Evolutionary conservation across 1,140 invertebrate genomes (phyloP).

Genomic region (Caenorhabditis tropicalis): DNA sequence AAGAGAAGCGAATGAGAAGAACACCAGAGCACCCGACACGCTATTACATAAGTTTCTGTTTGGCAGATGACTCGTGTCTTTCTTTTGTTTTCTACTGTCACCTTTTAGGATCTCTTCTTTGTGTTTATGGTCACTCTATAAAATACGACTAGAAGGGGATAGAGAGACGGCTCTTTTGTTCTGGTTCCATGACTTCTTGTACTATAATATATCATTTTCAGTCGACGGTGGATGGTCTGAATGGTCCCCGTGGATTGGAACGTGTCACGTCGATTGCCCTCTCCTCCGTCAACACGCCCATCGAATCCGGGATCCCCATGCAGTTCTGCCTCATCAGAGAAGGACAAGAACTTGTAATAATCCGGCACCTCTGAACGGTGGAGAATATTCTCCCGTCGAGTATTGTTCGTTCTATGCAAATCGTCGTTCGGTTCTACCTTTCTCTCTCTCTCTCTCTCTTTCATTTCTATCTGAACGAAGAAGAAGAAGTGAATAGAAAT

Average conservation of each 20-base stretch:
- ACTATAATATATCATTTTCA: slow-evolving; percentile 72
- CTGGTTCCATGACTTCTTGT: not conserved
- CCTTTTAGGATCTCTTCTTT: not conserved
- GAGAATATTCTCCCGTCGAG: slow-evolving; percentile 77
- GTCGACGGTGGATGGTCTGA: slow-evolving; percentile 89
- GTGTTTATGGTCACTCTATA: not conserved
- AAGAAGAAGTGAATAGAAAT: not conserved
- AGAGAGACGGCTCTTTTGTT: not conserved
- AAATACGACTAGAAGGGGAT: not conserved
- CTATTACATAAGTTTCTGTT: slow-evolving; percentile 38
- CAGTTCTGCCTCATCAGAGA: slow-evolving; percentile 73
- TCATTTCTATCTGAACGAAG: slow-evolving; percentile 22
- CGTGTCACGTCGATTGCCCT: slow-evolving; percentile 74
- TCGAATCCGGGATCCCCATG: slow-evolving; percentile 59
- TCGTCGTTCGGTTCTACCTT: not conserved
- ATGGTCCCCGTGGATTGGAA: slow-evolving; percentile 88
- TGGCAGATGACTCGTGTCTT: slow-evolving; percentile 41
- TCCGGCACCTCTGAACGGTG: slow-evolving; percentile 82
- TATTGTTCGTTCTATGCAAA: slow-evolving; percentile 40
- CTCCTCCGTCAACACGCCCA: slow-evolving; percentile 51
- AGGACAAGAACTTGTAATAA: slow-evolving; percentile 83
- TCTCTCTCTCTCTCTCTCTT: not conserved
- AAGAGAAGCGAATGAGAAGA: not conserved
- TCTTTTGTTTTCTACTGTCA: not conserved
- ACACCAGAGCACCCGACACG: not conserved